Base-by-base conservation (phyloP, 2,797 vertebrate genomes). In the Acanthis flammea region DNA sequence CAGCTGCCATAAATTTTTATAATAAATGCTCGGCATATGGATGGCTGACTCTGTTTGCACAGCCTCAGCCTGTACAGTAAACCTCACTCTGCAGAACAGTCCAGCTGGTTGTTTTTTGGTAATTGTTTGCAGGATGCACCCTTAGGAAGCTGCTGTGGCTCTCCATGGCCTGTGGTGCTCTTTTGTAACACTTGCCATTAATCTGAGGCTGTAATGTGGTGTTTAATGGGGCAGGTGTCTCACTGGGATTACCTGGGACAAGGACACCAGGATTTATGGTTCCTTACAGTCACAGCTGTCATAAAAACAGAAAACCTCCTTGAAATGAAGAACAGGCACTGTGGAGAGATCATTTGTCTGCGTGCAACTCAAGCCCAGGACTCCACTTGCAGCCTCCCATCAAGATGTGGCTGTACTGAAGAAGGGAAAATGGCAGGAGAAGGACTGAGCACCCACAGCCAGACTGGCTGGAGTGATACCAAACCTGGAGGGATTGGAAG, bases 231-330 rank as follows among this genome's bases (percentile, higher is more conserved):
- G 3, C 53, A 70, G 67, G 48, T 30, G 19, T 90, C 55, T 85
- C 80, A 6, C 30, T 24, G 53, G 53, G 66, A 31, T 72, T 72
- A 72, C 62, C 47, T 33, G 53, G 66, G 44, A 73, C 74, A 91
- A 84, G 67, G 74, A 93, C 45, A 57, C 23, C 1, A 1, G 55
- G 48, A 86, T 95, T 96, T 88, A 94, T 74, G 77, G 28, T 54
- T 94, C 55, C 42, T 90, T 67, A 57, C 19, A 81, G 37, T 55
- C 73, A 80, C 62, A 66, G 53, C 47, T 78, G 63, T 71, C n/a
- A 79, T 28, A 70, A 84, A 88, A 90, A 0, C 41, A 82, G 53
- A 67, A 91, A 86, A 42, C 19, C 27, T 90, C 42, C 61, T 48
- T 50, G 50, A 79, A 76, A 67, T 3, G 8, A 44, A 55, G 77